Conservation (phyloP, 2,797 vertebrate species). For the Pagetopsis macropterus region DNA sequence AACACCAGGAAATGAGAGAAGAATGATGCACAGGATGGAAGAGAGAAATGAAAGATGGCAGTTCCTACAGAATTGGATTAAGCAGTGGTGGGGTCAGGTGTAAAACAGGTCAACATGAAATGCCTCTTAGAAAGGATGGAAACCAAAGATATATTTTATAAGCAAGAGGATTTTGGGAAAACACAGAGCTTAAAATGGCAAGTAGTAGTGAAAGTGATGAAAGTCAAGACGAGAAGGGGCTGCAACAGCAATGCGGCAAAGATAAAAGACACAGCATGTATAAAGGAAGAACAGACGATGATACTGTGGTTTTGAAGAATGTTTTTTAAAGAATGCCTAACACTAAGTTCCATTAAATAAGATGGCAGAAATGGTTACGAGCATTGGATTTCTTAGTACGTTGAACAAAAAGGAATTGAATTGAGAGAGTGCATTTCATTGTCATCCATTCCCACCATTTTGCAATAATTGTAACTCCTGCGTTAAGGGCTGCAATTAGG, state of each 20-base stretch:
- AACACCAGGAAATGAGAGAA: constrained; percentile 85
- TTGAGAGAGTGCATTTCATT: constrained; percentile 73
- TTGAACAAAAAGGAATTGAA: constrained; percentile 55
- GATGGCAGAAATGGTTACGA: constrained; percentile 29
- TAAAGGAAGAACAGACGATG: constrained; percentile 55
- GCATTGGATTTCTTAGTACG: constrained; percentile 58
- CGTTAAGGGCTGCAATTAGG: constrained; percentile 80
- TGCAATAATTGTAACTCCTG: constrained; percentile 78
- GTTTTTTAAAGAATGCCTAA: constrained; percentile 50
- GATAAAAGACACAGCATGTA: constrained; percentile 74
- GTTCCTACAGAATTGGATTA: constrained; percentile 62
- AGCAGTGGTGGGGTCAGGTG: constrained; percentile 61
- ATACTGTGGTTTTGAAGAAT: constrained; percentile 57
- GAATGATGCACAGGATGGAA: constrained; percentile 20
- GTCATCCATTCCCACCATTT: constrained; percentile 74
- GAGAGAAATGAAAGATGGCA: constrained; percentile 44
- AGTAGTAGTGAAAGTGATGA: constrained; percentile 73
- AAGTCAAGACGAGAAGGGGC: constrained; percentile 74
- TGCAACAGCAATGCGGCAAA: constrained; percentile 80
- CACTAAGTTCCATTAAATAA: constrained; percentile 23
- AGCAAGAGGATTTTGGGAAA: constrained; percentile 43
- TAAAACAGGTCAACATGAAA: constrained; percentile 67
- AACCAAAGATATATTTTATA: constrained; percentile 76
- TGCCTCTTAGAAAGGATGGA: constrained; percentile 68
- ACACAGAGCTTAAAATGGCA: constrained; percentile 50